These are phyloP conservation scores for Plebejus melissa DNA, from an alignment of 2,888 invertebrate genomes.

Conservation along the genomic window DNA sequence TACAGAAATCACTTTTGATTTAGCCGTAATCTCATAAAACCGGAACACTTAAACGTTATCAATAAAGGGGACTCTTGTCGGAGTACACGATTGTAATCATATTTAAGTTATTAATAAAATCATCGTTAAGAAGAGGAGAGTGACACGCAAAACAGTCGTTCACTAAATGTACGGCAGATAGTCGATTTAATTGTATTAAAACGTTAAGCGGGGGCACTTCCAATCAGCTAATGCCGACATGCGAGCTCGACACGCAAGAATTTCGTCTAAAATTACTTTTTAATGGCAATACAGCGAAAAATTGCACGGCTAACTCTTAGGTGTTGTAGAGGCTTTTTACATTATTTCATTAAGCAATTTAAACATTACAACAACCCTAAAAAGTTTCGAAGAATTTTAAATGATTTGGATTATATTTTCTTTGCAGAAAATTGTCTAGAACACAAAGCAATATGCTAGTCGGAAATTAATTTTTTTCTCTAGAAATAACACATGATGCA, in stretches of 20 bases:
- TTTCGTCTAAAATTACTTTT: constrained; percentile 27
- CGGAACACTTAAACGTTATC: constrained; percentile 30
- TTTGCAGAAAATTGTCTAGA: too few species aligned
- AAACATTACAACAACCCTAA: too few species aligned
- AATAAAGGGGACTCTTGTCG: constrained; percentile 31
- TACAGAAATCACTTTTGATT: neutral
- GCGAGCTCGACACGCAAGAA: constrained; percentile 68
- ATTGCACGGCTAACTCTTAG: constrained; percentile 29
- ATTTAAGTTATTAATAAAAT: constrained; percentile 27
- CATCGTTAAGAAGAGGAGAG: constrained; percentile 25
- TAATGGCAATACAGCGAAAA: constrained; percentile 31
- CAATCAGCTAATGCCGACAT: constrained; percentile 76
- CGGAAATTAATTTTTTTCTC: too few species aligned
- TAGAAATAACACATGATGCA: too few species aligned
- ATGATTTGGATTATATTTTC: too few species aligned
- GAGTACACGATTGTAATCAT: constrained; percentile 32
- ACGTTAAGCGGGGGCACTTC: constrained; percentile 68
- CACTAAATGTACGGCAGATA: constrained; percentile 65
- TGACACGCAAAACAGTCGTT: constrained; percentile 72
- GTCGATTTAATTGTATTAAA: constrained; percentile 78
- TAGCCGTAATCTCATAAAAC: neutral
- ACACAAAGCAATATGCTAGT: too few species aligned
- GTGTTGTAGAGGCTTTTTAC: neutral
- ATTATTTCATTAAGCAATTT: neutral
- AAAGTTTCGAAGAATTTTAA: too few species aligned